Conservation (phyloP, 2,888 invertebrate species). For the Cynaeus angustus region DNA sequence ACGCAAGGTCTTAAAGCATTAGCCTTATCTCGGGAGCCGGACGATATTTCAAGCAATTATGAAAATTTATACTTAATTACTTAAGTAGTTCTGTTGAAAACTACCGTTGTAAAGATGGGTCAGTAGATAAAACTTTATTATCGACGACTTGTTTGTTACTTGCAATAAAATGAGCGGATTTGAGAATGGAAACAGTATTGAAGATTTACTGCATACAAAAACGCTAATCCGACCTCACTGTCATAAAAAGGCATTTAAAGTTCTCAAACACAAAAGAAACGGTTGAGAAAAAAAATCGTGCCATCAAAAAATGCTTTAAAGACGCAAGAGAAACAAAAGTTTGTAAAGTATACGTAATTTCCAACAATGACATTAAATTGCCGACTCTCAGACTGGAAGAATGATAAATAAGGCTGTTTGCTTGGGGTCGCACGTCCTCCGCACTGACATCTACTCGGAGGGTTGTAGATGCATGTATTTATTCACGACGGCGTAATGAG, state of each 20-base stretch:
- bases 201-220: constrained; percentile 34
- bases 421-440: constrained; percentile 13
- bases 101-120: constrained; percentile 46
- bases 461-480: constrained; percentile 9
- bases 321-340: constrained; percentile 37
- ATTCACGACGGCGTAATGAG: constrained; percentile 9
- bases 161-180: constrained; percentile 43
- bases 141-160: constrained; percentile 42
- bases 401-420: constrained; percentile 33
- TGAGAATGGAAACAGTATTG: constrained; percentile 42
- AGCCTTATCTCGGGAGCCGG: constrained; percentile 31
- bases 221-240: constrained; percentile 17
- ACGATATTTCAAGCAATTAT: constrained; percentile 49
- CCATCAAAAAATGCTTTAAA: constrained; percentile 41
- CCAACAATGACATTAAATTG: constrained; percentile 32
- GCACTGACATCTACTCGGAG: constrained; percentile 9
- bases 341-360: constrained; percentile 36
- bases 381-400: constrained; percentile 21
- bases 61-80: constrained; percentile 53
- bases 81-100: constrained; percentile 42
- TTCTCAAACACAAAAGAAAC: constrained; percentile 30
- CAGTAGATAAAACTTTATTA: constrained; percentile 47
- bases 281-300: constrained; percentile 29
- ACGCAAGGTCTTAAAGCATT: constrained; percentile 22
- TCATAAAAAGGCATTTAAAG: constrained; percentile 33